Evolutionary conservation across 2,797 vertebrate species (phyloP), one percentile per base, ranked within the genome.

Genomic region (Pseudochaenichthys georgianus): DNA sequence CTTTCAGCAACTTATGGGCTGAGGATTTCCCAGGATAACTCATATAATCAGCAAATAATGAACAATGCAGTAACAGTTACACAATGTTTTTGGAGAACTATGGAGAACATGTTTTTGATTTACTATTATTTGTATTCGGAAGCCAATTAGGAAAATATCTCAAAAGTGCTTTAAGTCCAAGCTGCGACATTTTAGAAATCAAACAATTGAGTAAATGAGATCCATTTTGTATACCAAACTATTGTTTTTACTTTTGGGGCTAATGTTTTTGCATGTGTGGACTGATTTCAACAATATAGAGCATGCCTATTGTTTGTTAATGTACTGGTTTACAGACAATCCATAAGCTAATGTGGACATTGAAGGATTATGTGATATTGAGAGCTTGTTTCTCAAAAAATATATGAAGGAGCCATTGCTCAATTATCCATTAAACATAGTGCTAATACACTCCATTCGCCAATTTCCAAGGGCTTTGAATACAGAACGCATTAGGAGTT

Each of bases 401-500:
- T 11, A 51, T 13, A 59, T 42, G 42, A 61, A 19, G 13, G 11
- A 65, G 11, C 12, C 17, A 51, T 48, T 41, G 41, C 16, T 70
- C 12, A 31, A n/a, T 64, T 21, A 64, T 64, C 10, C 42, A 19
- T 21, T 28, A 59, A 45, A 70, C 6, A 46, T 2, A 13, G 11
- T 11, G 4, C 1, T 65, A 38, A 73, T 38, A 54, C 13, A 54
- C 13, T 28, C 41, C 15, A 46, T 31, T 17, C 7, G 9, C 28
- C 2, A 9, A 17, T 59, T 16, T 52, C 16, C 59, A 9, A 53
- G 55, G 42, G 15, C 47, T 71, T 54, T 65, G 34, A 77, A 79
- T 52, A 52, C 6, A 64, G 16, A 23, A 41, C 0, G 9, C 9
- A 50, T 65, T 45, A 57, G 7, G 6, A 52, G 50, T 64, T 81